Evolutionary conservation across 1,140 invertebrate genomes (phyloP), one percentile per base, ranked within the genome.

Genomic region (Druon quercuslanigerum): DNA sequence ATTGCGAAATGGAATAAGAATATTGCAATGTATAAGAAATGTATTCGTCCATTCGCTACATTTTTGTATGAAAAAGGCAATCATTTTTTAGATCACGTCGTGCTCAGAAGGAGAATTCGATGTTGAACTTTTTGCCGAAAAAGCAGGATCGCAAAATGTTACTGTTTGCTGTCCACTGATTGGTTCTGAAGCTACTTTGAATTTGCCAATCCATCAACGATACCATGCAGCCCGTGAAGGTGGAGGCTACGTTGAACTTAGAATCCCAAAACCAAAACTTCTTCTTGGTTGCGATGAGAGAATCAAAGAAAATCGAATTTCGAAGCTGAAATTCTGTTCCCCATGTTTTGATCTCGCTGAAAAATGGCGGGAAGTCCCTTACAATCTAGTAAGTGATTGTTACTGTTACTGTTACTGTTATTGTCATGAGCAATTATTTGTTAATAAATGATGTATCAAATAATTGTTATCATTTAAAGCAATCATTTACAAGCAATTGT

Each of bases 121-220:
- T 73, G 80, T 90, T 7, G 90, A 92, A 74, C 72, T 86, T 50
- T 89, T 91, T 75, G 80, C 84, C 33, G 89, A 91, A 73, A 89
- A 87, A 52, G 87, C 91, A 17, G 51, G 77, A 7, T 52, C 50
- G 7, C 91, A 91, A 74, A 83, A 87, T 56, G 75, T 91, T 50
- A 86, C 86, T n/a, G 71, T 86, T 17, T 92, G 90, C 52, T 79
- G 84, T 2, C n/a, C 0, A 14, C 73, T 88, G 52, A 79, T 71
- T 20, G 71, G 54, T 57, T 73, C 51, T 16, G 77, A 74, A 16
- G 80, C 76, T 66, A 50, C 51, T 60, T 74, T 91, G 4, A 81
- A 71, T 20, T 60, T 92, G 17, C 88, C 89, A 17, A 57, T 92
- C 79, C 90, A 92, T 80, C 88, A 91, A 25, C 84, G 91, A 19